phyloP scores from a whole-genome alignment of 2,797 vertebrate genomes.

The Rhyacichthys aspro region DNA sequence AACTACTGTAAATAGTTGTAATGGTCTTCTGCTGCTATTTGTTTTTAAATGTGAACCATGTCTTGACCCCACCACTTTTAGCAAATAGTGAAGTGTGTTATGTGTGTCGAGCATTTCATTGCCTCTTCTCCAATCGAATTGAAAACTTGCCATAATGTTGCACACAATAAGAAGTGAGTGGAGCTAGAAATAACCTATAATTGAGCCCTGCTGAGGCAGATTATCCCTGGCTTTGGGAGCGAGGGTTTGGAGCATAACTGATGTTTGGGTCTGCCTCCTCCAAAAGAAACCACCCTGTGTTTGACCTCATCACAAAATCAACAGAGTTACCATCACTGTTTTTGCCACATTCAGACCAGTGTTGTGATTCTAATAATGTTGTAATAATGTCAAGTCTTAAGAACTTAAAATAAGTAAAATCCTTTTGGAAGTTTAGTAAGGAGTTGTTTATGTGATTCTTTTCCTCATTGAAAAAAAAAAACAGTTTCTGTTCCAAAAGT shows the following conservation, averaged over 20 bases:
- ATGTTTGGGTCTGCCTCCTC: constrained; percentile 71
- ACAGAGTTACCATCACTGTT: not conserved
- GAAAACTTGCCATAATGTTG: constrained; percentile 43
- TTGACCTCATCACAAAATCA: constrained; percentile 34
- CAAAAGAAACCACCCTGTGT: constrained; percentile 71
- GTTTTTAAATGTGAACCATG: constrained; percentile 8
- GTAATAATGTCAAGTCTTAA: not conserved
- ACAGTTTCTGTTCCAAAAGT: constrained; percentile 52
- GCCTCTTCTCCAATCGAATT: constrained; percentile 48
- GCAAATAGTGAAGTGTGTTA: not conserved
- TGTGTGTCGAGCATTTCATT: constrained; percentile 2
- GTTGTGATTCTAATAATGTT: not conserved
- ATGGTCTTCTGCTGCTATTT: not conserved
- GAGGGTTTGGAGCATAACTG: constrained; percentile 72
- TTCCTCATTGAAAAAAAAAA: constrained; percentile 37
- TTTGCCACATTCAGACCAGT: not conserved
- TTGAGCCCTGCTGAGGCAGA: constrained; percentile 76
- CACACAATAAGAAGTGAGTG: constrained; percentile 54
- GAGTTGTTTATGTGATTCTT: constrained; percentile 35
- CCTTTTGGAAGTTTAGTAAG: constrained; percentile 24
- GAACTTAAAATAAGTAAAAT: constrained; percentile 7
- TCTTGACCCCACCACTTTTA: not conserved
- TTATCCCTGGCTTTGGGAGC: constrained; percentile 73
- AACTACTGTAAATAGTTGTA: too few relatives aligned
- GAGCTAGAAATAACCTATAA: constrained; percentile 78